Base-by-base conservation (phyloP, 1,140 invertebrate species). In the Atta cephalotes region DNA sequence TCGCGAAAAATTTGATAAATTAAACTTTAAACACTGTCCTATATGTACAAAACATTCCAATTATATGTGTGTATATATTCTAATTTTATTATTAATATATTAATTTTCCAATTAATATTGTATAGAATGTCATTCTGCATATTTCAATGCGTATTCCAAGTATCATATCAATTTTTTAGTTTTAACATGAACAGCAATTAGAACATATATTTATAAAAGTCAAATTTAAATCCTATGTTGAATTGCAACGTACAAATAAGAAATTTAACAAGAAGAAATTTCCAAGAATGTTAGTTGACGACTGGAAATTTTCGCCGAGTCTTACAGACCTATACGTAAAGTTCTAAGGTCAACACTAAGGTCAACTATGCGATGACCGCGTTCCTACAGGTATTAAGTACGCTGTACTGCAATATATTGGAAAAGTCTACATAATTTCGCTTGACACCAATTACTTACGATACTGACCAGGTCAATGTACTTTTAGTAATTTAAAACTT, bases 341-440 rank as follows among this genome's bases (percentile, higher is more conserved):
- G 18, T n/a, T 1, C 10, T 68, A 39, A 10, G 65, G n/a, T 68
- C 35, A 68, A 21, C 39, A 45, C 25, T 62, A 12, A 16, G 31
- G 62, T 65, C 62, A 65, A 16, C 35, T 45, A 28, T 14, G 21
- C 18, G n/a, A n/a, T 68, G 65, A 68, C 65, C 65, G 65, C 39
- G 0, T 68, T 68, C 65, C 35, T 12, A 0, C n/a, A 45, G 10
- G 65, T n/a, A 68, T 39, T 68, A 68, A 66, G 31, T 66, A 66
- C 18, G n/a, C 65, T 7, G 2, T 25, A 25, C 14, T 3, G 6
- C 5, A 49, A 49, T 16, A 45, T 49, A 51, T 21, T 25, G 2
- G 4, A 10, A 70, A 7, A 70, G 16, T 21, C 66, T 51, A n/a
- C 45, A 70, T 16, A 70, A 70, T 70, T 70, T 49, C 5, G 3